Conservation (phyloP, 1,140 invertebrate species). For the Neodiprion virginianus region DNA sequence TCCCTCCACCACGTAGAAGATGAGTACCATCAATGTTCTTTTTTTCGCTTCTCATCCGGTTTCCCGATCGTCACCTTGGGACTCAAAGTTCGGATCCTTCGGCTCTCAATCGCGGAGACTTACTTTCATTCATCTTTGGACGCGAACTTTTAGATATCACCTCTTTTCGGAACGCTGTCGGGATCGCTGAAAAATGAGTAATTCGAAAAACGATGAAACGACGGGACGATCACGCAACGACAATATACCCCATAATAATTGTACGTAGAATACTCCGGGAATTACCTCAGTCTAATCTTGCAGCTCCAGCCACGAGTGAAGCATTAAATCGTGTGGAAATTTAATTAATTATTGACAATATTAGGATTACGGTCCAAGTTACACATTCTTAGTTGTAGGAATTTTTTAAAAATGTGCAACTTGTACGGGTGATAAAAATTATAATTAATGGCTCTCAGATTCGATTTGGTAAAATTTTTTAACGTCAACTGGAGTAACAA, state of each 20-base stretch:
- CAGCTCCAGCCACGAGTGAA: constrained; percentile 42
- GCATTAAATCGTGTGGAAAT: constrained; percentile 39
- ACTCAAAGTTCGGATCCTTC: background rate
- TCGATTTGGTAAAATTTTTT: constrained; percentile 9
- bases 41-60: constrained; percentile 10
- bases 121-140: constrained; percentile 6
- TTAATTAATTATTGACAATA: constrained; percentile 11
- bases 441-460: constrained; percentile 13
- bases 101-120: constrained; percentile 2
- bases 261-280: too few relatives aligned
- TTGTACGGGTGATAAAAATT: background rate
- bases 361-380: background rate
- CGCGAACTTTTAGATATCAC: constrained; percentile 27
- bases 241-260: too few relatives aligned
- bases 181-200: constrained; percentile 35
- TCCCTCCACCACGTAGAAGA: background rate
- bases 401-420: constrained; percentile 10
- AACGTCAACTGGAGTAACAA: constrained; percentile 34
- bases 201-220: constrained; percentile 4
- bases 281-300: constrained; percentile 39
- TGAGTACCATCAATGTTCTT: constrained; percentile 16
- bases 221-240: too few relatives aligned
- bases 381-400: background rate
- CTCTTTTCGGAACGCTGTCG: constrained; percentile 32
- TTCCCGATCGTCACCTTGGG: background rate